Evolutionary conservation across 2,797 vertebrate genomes (phyloP), one percentile per base, ranked within the genome.

Genomic region (Acanthis flammea): DNA sequence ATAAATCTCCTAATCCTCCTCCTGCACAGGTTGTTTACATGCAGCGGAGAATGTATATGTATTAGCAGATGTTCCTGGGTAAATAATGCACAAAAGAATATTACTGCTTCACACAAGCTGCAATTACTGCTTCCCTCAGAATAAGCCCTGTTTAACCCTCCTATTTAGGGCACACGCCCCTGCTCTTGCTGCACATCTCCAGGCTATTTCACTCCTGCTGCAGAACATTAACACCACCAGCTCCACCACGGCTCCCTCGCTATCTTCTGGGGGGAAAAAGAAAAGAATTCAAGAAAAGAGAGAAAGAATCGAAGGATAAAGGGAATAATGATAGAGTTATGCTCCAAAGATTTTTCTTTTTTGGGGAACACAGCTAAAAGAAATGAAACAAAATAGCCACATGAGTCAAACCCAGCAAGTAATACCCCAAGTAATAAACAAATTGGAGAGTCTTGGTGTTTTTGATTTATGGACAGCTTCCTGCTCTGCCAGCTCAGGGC

Each of bases 31-130:
- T 96, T 95, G 96, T 97, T 97, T 97, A 98, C 97, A 96, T 85
- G 97, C 73, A 62, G 74, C n/a, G n/a, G 84, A 95, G 95, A 95
- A 97, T 95, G 96, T 86, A 94, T 90, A 95, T 81, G 91, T 94
- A 97, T 96, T 96, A 97, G 97, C 96, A 97, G 96, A 94, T 96
- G 96, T 94, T 97, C 95, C 96, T 93, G 95, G 92, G 96, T 96
- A 96, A 98, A 96, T 97, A 97, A 97, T 95, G 96, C 96, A 94
- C 78, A 74, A 84, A 92, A 89, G 90, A 92, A 92, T 91, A 92
- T 93, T 84, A 57, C 71, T 42, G 78, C 96, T 94, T 50, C 90
- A 79, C 50, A 6, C 80, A 86, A 84, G 88, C 94, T 90, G 94
- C 92, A 94, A 95, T 95, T 88, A 95, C 89, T 86, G 82, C 90